Evolutionary conservation across 2,888 invertebrate species (phyloP), one percentile per base, ranked within the genome.

Genomic region (Cheilosia urbana): DNA sequence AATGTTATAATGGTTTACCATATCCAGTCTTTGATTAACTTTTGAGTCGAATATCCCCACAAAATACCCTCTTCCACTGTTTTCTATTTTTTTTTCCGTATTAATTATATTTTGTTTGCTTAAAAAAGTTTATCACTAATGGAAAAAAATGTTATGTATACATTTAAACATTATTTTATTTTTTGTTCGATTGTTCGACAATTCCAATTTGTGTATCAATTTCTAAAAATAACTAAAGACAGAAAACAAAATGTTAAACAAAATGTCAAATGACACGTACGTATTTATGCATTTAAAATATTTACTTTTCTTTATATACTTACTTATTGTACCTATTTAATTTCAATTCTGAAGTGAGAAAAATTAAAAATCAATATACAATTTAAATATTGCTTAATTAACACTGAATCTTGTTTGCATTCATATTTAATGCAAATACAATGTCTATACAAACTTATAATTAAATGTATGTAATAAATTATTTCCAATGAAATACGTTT

Each of bases 371-470:
- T 72, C 19, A 73, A 73, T 73, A 73, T 62, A 77, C 45, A 60
- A 80, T 82, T 78, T 42, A 90, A 89, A 89, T 91, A 91, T 91
- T 91, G 91, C 91, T 91, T 91, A 89, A 89, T 89, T 90, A 91
- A 91, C 91, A 91, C 91, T 90, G 88, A 87, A 53, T 81, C 40
- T 27, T 72, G 49, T 68, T 68, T 69, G 79, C 73, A 65, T 75
- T 73, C 57, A 58, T 69, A 37, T 65, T 62, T 72, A 71, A 66
- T 81, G 76, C 80, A 77, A 72, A 62, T 72, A 81, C 65, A 80
- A 84, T 66, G 55, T 57, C 63, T 81, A 63, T 85, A 81, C 85
- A 85, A 85, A 85, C 77, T 85, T 85, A 85, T 68, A 73, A 68
- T 68, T 83, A 78, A 78, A 72, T 68, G 21, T 47, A 7, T 49